Conservation (phyloP, 1,140 invertebrate species). For the Orchesella cincta region DNA sequence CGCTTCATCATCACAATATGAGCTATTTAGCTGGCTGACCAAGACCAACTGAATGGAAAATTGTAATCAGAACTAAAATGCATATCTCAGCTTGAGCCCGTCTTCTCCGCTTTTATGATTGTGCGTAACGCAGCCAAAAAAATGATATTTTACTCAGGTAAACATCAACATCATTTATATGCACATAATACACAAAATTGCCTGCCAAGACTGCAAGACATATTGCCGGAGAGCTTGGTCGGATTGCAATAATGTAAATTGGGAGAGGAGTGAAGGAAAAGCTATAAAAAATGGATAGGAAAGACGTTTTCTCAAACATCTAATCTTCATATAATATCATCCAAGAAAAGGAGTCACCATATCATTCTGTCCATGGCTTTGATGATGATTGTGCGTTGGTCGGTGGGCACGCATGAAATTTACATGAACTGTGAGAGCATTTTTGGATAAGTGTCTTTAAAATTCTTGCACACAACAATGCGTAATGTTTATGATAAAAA, state of each 20-base stretch:
- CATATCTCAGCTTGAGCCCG: not conserved
- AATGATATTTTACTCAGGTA: not conserved
- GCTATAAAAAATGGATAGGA: no score
- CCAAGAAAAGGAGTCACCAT: slow-evolving; percentile 3
- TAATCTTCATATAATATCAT: not conserved
- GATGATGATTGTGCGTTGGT: slow-evolving; percentile 1
- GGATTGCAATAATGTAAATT: slow-evolving; percentile 10
- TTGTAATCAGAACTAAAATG: not conserved
- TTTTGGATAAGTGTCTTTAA: not conserved
- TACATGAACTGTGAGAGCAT: not conserved
- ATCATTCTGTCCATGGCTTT: not conserved
- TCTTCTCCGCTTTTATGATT: not conserved
- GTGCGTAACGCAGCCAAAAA: slow-evolving; percentile 1
- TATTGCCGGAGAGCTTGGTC: not conserved
- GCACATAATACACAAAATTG: not conserved
- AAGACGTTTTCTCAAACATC: not conserved
- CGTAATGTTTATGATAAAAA: slow-evolving; percentile 9
- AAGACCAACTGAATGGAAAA: not conserved
- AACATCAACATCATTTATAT: slow-evolving; percentile 17
- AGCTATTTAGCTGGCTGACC: no score
- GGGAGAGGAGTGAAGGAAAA: not conserved
- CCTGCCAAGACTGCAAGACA: slow-evolving; percentile 18
- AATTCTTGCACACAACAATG: not conserved
- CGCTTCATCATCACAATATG: no score
- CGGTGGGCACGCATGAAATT: not conserved